Conservation (phyloP, 2,113 vertebrate species). For the Otocyon megalotis region DNA sequence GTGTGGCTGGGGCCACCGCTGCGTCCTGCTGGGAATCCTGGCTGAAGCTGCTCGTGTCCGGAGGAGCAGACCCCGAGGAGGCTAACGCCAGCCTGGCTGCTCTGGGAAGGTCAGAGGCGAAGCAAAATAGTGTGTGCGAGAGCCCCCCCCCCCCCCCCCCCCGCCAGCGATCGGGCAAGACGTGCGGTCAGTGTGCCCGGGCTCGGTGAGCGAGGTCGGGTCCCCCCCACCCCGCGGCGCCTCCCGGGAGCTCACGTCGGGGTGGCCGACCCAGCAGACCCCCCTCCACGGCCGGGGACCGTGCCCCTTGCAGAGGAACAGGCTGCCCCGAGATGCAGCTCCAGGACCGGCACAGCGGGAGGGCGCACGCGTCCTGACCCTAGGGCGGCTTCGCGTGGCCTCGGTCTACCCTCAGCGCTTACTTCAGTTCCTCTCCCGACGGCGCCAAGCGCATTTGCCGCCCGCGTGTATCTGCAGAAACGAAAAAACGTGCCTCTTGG, state of each 20-base stretch:
- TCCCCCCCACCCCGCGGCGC: no score
- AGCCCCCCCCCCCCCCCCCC: no score
- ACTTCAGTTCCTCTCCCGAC: not conserved
- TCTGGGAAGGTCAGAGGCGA: accelerated
- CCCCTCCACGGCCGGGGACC: accelerated
- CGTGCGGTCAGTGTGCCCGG: accelerated
- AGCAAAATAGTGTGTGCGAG: accelerated
- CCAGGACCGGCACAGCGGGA: no score
- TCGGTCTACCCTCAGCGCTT: accelerated
- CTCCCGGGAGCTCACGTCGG: not conserved
- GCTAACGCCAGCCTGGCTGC: accelerated
- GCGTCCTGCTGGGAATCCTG: accelerated
- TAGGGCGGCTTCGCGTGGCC: accelerated
- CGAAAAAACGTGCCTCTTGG: accelerated
- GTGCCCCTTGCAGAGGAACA: accelerated
- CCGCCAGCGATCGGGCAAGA: accelerated
- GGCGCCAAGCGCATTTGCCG: accelerated
- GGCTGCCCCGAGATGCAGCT: accelerated
- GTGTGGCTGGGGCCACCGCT: accelerated
- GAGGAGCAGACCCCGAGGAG: accelerated
- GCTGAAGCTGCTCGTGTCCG: not conserved
- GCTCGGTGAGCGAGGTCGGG: not conserved
- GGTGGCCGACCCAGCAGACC: accelerated
- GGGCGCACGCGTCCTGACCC: accelerated
- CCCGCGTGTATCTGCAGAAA: accelerated